These are phyloP conservation scores for Thalassoma bifasciatum DNA, from an alignment of 2,113 vertebrate genomes.

Conservation along the genomic window DNA sequence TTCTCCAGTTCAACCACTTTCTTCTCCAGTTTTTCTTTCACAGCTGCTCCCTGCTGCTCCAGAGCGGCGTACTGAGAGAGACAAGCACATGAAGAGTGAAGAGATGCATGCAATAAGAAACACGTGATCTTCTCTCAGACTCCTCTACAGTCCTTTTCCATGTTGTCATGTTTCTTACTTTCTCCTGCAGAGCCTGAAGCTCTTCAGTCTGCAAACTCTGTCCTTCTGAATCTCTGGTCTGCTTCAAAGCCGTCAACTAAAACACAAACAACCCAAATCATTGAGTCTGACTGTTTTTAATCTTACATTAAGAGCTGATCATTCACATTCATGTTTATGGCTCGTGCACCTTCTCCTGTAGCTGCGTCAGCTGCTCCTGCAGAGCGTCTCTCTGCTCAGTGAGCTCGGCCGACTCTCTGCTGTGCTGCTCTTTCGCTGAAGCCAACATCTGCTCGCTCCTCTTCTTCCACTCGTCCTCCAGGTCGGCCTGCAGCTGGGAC, in stretches of 20 bases:
- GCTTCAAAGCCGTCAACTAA: conserved; percentile 79
- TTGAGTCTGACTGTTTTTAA: too few species aligned
- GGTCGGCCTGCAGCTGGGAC: conserved; percentile 86
- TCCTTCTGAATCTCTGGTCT: conserved; percentile 78
- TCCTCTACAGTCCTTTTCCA: too few species aligned
- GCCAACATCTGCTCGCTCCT: conserved; percentile 84
- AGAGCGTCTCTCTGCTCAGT: conserved; percentile 85
- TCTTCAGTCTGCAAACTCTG: conserved; percentile 79
- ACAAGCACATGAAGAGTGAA: background rate
- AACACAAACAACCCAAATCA: too few species aligned
- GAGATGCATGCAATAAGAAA: too few species aligned
- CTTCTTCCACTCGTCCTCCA: conserved; percentile 88
- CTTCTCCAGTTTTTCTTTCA: conserved; percentile 65
- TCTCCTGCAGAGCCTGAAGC: conserved; percentile 79
- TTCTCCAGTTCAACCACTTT: conserved; percentile 74
- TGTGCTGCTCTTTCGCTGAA: conserved; percentile 84
- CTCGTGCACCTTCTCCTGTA: conserved; percentile 86
- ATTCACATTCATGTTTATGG: background rate
- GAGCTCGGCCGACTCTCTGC: conserved; percentile 82
- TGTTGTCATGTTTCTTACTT: conserved; percentile 70
- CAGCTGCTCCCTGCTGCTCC: conserved; percentile 64
- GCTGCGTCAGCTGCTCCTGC: conserved; percentile 81
- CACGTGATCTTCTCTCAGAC: too few species aligned
- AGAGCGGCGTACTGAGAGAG: conserved; percentile 69
- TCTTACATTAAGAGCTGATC: background rate